These are phyloP conservation scores for Sinodicranocentrus sp. DNA, from an alignment of 2,888 invertebrate genomes.

Conservation along the genomic window DNA sequence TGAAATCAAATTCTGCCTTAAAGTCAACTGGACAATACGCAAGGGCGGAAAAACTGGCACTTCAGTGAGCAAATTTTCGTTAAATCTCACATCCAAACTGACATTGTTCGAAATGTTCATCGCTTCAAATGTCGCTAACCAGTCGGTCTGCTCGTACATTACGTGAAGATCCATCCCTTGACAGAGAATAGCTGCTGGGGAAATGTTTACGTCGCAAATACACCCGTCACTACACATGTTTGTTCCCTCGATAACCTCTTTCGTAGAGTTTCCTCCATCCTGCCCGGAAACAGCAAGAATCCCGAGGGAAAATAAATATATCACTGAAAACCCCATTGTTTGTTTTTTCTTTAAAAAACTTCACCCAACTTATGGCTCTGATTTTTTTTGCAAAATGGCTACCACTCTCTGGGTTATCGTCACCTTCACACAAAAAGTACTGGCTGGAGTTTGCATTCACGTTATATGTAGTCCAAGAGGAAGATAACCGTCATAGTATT, in stretches of 20 bases:
- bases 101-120: conserved; percentile 25
- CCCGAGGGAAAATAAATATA: not conserved
- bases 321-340: not conserved
- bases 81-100: conserved; percentile 62
- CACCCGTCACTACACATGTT: conserved; percentile 49
- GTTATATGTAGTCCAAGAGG: not conserved
- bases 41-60: conserved; percentile 56
- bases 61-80: conserved; percentile 54
- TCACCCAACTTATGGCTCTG: not conserved
- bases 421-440: not conserved
- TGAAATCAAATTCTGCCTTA: conserved; percentile 65
- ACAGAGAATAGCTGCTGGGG: conserved; percentile 40
- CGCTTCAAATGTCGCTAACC: conserved; percentile 64
- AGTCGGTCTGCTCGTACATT: conserved; percentile 63
- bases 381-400: not conserved
- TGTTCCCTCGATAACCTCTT: conserved; percentile 20
- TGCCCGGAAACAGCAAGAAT: not conserved
- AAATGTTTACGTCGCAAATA: conserved; percentile 25
- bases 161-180: conserved; percentile 29
- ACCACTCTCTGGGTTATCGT: not conserved
- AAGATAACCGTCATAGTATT: not conserved
- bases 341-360: not conserved
- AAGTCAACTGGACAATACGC: conserved; percentile 55
- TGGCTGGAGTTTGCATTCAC: not conserved
- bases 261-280: not conserved